Evolutionary conservation across 2,113 vertebrate species (phyloP), one percentile per base, ranked within the genome.

Genomic region (Melanerpes formicivorus): DNA sequence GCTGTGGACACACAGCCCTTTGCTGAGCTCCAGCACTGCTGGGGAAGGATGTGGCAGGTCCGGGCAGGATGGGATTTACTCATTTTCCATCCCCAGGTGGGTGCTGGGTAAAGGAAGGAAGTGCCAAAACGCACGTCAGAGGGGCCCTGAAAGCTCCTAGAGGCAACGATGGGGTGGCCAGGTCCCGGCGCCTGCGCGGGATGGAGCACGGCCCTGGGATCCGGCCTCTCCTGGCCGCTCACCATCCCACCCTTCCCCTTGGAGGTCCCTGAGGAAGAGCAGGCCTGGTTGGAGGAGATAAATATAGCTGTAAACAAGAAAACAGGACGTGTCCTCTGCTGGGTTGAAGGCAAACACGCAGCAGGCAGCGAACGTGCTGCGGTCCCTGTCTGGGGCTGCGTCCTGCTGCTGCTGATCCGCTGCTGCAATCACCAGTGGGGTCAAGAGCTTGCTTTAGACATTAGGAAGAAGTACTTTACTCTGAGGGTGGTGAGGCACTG

Each of bases 251-350:
- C 94, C 95, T 95, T 95, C 94, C 96, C 94, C 80, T 96, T 54
- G 1, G 85, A 94, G 92, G 26, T 91, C 95, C 84, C 95, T 96
- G 93, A 96, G 96, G 95, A 96, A 97, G 95, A 97, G 83, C 74
- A 6, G 40, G 77, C 91, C 90, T 86, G 40, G 14, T 46, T 18
- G 81, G 74, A 88, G 92, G 72, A 84, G 94, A 97, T 95, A 97
- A 96, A 97, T 96, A 94, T 96, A 97, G 96, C 87, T 10, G 85
- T 95, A 93, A 97, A 96, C 94, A 95, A 96, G 92, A 93, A 96
- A 97, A 96, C 95, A 97, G 95, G 96, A 96, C 89, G 17, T 80
- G 88, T 93, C 81, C 73, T 11, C 71, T 2, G 54, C 1, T 56
- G 90, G n/a, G 82, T 86, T 26, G 23, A 65, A 91, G 79, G 92